Conservation (phyloP, 1,140 invertebrate species). For the Drosophila chauvacae region DNA sequence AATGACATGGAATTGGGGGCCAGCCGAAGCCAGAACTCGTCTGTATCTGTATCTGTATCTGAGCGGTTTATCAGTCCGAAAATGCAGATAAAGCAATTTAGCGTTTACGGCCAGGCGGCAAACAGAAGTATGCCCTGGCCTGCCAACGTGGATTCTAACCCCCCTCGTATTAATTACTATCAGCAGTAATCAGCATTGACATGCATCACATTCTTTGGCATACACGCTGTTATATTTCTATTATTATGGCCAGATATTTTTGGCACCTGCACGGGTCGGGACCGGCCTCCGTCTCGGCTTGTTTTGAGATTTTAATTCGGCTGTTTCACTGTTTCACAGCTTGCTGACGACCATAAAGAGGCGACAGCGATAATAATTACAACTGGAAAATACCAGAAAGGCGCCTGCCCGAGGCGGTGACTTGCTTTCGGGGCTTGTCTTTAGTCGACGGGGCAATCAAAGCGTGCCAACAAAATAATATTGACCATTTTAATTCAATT, state of each 20-base stretch:
- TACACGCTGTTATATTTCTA: slow-evolving; percentile 9
- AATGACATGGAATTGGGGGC: slow-evolving; percentile 31
- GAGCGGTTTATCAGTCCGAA: slow-evolving; percentile 32
- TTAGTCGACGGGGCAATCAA: slow-evolving; percentile 62
- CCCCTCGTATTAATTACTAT: slow-evolving; percentile 8
- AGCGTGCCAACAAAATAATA: slow-evolving; percentile 73
- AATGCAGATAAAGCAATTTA: slow-evolving; percentile 47
- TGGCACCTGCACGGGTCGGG: background rate
- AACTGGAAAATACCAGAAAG: slow-evolving; percentile 83
- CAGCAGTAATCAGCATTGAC: slow-evolving; percentile 33
- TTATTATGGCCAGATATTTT: slow-evolving; percentile 10
- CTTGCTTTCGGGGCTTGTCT: slow-evolving; percentile 41
- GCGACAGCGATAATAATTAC: slow-evolving; percentile 56
- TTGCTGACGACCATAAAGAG: slow-evolving; percentile 36
- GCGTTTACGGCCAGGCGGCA: slow-evolving; percentile 24
- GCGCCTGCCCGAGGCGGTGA: slow-evolving; percentile 23
- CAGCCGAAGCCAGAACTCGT: slow-evolving; percentile 24
- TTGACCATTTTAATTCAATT: slow-evolving; percentile 75
- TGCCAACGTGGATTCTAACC: slow-evolving; percentile 7
- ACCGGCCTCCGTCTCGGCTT: slow-evolving; percentile 32
- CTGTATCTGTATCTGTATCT: slow-evolving; percentile 33
- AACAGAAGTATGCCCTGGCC: background rate
- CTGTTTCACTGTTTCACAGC: slow-evolving; percentile 12
- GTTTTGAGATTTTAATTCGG: slow-evolving; percentile 9
- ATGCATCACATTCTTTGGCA: slow-evolving; percentile 28